A percentile compares a stretch with the other conserved stretches of the same genome.
These are phyloP conservation scores for Camponotus floridanus DNA, from an alignment of 1,140 invertebrate genomes.

Conservation along the genomic window DNA sequence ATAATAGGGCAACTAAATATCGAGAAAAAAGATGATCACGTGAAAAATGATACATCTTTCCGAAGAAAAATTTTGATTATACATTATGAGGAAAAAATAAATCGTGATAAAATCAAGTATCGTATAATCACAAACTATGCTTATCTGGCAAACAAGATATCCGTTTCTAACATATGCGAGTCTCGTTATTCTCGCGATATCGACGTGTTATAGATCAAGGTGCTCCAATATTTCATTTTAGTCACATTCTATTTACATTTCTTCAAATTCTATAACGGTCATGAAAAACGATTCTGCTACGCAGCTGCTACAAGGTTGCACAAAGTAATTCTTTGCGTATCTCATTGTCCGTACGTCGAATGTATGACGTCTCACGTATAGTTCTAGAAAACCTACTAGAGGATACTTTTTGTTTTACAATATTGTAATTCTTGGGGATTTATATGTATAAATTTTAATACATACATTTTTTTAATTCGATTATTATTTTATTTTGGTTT, in stretches of 20 bases:
- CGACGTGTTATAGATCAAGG: constrained; percentile 28
- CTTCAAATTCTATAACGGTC: constrained; percentile 2
- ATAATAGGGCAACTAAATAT: neutral
- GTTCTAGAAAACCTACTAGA: neutral
- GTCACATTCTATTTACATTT: constrained; percentile 9
- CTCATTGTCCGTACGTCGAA: constrained; percentile 33
- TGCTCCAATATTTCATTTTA: neutral
- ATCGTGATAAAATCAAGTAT: neutral
- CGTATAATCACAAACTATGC: neutral
- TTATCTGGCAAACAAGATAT: neutral
- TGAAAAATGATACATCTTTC: neutral
- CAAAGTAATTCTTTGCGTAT: constrained; percentile 22
- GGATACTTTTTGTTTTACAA: constrained; percentile 1
- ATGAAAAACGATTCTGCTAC: constrained; percentile 39
- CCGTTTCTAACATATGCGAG: neutral
- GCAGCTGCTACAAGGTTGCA: constrained; percentile 13
- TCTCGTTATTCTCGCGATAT: constrained; percentile 9
- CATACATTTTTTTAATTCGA: too few relatives aligned
- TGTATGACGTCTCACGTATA: constrained; percentile 35
- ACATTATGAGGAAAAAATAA: constrained; percentile 3
- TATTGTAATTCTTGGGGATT: neutral
- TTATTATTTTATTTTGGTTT: too few relatives aligned
- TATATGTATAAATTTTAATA: neutral
- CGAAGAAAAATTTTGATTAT: constrained; percentile 4
- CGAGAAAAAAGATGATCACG: neutral